Evolutionary conservation across 92 coral and sea anemone species (phyloP), one percentile per base, ranked within the genome.

Genomic region (Diadumene lineata): DNA sequence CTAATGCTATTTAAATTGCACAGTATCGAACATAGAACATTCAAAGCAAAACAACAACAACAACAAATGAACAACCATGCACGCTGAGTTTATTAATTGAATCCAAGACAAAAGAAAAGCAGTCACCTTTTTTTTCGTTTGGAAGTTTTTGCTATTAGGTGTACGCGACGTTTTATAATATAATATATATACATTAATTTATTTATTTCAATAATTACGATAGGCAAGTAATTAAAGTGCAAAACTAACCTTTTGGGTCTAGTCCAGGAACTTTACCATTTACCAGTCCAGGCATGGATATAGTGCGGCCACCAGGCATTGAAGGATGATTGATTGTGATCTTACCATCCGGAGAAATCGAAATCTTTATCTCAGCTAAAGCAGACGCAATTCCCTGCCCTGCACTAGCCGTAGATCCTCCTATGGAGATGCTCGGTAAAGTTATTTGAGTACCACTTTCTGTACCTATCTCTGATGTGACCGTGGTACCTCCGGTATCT

Each of bases 181-280:
- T n/a, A n/a, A n/a, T n/a, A n/a, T n/a, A n/a, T n/a, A n/a, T n/a
- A n/a, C n/a, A n/a, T n/a, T n/a, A n/a, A n/a, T n/a, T n/a, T n/a
- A n/a, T n/a, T n/a, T n/a, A n/a, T n/a, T n/a, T n/a, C n/a, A n/a
- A n/a, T n/a, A n/a, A n/a, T n/a, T n/a, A n/a, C n/a, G n/a, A n/a
- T n/a, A n/a, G 2, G 60, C n/a, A 53, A 23, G 7, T 3, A 2
- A 53, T 7, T 66, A 38, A 38, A 38, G 24, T 53, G n/a, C n/a
- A 13, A 18, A 25, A 32, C 82, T 67, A 74, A 78, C 82, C 82
- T 51, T 67, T 67, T 13, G 82, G 82, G 34, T 78, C 72, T 8
- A 78, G 21, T 21, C 82, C 82, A 28, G 82, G 82, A 0, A 78
- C 8, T 55, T 68, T 78, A 1, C 82, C 82, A 22, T 61, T 60